These are phyloP conservation scores for Trichonephila inaurata DNA, from an alignment of 1,140 invertebrate genomes.

Conservation along the genomic window DNA sequence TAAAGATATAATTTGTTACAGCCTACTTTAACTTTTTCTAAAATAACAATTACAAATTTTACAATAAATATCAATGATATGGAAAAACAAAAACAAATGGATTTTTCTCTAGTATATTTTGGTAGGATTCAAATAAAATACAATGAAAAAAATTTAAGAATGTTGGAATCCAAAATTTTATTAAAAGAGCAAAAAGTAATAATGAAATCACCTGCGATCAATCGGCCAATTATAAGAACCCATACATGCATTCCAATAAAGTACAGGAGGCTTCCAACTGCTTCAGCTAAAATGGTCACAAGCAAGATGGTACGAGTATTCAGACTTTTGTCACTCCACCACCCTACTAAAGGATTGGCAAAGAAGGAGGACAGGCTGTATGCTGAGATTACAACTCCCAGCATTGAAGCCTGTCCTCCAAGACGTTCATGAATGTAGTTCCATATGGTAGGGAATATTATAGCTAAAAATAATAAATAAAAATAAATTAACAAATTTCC, in stretches of 20 bases:
- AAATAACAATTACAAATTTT: too few species aligned
- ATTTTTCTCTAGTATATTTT: too few species aligned
- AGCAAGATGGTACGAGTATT: slow-evolving; percentile 79
- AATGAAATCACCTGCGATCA: slow-evolving; percentile 79
- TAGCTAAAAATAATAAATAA: slow-evolving; percentile 71
- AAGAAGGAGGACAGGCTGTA: slow-evolving; percentile 77
- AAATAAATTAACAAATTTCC: neutral
- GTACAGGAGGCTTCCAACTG: slow-evolving; percentile 80
- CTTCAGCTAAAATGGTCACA: slow-evolving; percentile 79
- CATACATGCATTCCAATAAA: slow-evolving; percentile 80
- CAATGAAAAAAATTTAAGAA: too few species aligned
- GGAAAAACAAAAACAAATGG: too few species aligned
- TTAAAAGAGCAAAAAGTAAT: too few species aligned
- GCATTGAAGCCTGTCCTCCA: slow-evolving; percentile 52
- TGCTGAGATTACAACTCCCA: slow-evolving; percentile 76
- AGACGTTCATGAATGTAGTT: slow-evolving; percentile 72
- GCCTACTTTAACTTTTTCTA: too few species aligned
- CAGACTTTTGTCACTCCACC: slow-evolving; percentile 74
- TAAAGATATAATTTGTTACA: too few species aligned
- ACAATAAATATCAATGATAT: too few species aligned
- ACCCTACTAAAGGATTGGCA: slow-evolving; percentile 77
- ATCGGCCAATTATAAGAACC: slow-evolving; percentile 80
- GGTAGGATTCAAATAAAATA: too few species aligned
- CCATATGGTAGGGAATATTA: slow-evolving; percentile 78
- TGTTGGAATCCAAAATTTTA: too few species aligned